These are phyloP conservation scores for Selene dorsalis DNA, from an alignment of 2,797 vertebrate species.

Conservation along the genomic window DNA sequence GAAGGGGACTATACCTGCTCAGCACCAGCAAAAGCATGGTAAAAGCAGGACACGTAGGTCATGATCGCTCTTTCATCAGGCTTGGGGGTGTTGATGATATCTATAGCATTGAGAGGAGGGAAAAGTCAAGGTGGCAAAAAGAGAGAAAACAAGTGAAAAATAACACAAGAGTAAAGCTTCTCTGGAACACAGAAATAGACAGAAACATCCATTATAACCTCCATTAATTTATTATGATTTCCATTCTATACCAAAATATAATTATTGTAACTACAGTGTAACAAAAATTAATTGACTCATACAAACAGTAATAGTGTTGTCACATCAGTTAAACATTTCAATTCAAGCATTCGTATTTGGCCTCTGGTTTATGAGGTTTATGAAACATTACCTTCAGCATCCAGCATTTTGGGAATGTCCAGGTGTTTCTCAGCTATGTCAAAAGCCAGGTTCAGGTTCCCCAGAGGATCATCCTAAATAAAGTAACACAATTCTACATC, in stretches of 20 bases:
- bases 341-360: constrained; percentile 39
- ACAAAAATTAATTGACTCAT: not conserved
- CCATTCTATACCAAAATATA: not conserved
- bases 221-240: not conserved
- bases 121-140: constrained; percentile 60
- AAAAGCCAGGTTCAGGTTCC: constrained; percentile 98
- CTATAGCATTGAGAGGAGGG: constrained; percentile 77
- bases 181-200: not conserved
- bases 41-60: constrained; percentile 99
- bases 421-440: constrained; percentile 99
- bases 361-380: constrained; percentile 41
- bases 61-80: constrained; percentile 99
- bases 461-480: constrained; percentile 95
- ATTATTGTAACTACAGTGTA: not conserved
- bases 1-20: constrained; percentile 92
- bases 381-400: constrained; percentile 91
- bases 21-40: constrained; percentile 99
- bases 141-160: not conserved
- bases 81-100: constrained; percentile 99
- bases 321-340: not conserved
- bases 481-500: constrained; percentile 68
- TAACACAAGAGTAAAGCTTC: not conserved
- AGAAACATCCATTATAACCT: not conserved
- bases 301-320: not conserved
- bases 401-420: constrained; percentile 99